phyloP scores from a whole-genome alignment of 2,888 invertebrate genomes.

The Herminia tarsipennalis region DNA sequence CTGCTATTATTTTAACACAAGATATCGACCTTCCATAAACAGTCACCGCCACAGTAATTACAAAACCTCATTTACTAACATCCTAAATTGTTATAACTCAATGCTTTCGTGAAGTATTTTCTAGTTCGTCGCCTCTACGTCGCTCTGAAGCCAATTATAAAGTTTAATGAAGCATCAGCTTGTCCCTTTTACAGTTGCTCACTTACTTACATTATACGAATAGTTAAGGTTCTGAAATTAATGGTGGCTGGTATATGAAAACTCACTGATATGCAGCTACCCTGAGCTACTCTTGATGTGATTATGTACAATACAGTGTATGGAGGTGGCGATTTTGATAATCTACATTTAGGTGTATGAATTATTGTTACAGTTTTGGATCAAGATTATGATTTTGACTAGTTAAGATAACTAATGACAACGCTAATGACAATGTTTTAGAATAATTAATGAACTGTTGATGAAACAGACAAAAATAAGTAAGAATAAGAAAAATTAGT shows the following conservation, averaged over 20 bases:
- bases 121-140: slow-evolving; percentile 41
- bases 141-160: slow-evolving; percentile 58
- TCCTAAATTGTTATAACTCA: slow-evolving; percentile 36
- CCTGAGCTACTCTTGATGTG: neutral
- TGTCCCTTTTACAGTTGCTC: slow-evolving; percentile 39
- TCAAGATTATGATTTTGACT: no score
- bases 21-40: neutral
- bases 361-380: no score
- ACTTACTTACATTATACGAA: slow-evolving; percentile 38
- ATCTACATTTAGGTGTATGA: no score
- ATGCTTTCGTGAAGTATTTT: slow-evolving; percentile 47
- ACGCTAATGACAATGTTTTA: no score
- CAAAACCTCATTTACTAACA: slow-evolving; percentile 31
- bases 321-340: no score
- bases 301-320: no score
- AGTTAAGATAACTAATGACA: no score
- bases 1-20: neutral
- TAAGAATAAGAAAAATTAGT: no score
- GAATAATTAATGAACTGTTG: no score
- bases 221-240: slow-evolving; percentile 42
- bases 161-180: slow-evolving; percentile 58
- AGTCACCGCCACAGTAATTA: slow-evolving; percentile 15
- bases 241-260: slow-evolving; percentile 29
- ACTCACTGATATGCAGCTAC: slow-evolving; percentile 13
- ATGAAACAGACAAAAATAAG: no score